Evolutionary conservation across 2,113 vertebrate genomes (phyloP), one percentile per base, ranked within the genome.

Genomic region (Struthidea cinerea): DNA sequence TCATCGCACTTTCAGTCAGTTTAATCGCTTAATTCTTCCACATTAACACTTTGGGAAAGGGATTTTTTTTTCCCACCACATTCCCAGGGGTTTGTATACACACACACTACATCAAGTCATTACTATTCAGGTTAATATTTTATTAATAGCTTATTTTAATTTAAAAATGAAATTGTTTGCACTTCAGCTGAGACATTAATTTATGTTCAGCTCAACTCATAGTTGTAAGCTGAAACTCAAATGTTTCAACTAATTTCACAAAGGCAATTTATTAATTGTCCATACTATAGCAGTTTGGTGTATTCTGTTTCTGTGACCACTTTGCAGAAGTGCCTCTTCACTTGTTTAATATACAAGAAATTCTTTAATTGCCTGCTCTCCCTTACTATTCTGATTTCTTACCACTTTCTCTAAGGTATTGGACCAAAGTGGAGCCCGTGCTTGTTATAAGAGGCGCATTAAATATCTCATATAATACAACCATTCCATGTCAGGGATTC

Each of bases 131-230:
- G 50, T 85, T 83, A 76, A 56, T 79, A 63, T 56, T 91, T 85
- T 93, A 76, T 88, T 83, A 90, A 83, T 85, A 85, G 24, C 32
- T 64, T 91, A 24, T 60, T 93, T 94, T 65, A 79, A 85, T 85
- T 76, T 93, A 39, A 88, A 94, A 90, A 70, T 70, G 0, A 67
- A 91, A 52, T 59, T 22, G 11, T 67, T 78, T 76, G 20, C 4
- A 11, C 52, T 53, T 90, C 82, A 79, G 8, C 23, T 77, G 70
- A 93, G 57, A 39, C 12, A 28, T 16, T 71, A 50, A 53, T 81
- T 84, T 89, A 63, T 73, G 44, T 20, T 78, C 41, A 30, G 11
- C 20, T 90, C 49, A 83, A 9, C 22, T 76, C 22, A 8, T 46
- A 76, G 24, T 76, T 87, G 65, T 22, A 44, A 53, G n/a, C 20